Conservation (phyloP, 2,113 vertebrate species). For the Microcebus lehilahytsara region DNA sequence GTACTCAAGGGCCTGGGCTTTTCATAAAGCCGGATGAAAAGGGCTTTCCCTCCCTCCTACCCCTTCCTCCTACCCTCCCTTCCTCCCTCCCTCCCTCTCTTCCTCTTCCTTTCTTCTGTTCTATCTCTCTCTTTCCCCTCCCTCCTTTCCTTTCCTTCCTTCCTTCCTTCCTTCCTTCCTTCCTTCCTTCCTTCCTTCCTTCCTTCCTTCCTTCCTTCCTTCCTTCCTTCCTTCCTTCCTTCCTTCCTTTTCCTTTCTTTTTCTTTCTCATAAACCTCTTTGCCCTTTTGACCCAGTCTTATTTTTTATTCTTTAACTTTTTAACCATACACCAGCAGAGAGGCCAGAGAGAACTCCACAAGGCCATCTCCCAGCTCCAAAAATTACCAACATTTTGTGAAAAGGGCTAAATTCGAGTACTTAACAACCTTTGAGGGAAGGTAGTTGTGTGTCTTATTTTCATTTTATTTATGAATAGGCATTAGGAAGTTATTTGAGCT, state of each 20-base stretch:
- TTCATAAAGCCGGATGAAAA: neutral
- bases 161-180: neutral
- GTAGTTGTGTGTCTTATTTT: neutral
- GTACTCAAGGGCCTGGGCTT: neutral
- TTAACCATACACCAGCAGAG: neutral
- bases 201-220: too few species aligned
- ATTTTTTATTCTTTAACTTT: neutral
- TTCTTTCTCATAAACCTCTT: neutral
- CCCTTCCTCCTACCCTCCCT: fast-evolving
- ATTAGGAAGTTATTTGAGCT: neutral
- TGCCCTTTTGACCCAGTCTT: neutral
- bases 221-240: too few species aligned
- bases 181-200: too few species aligned
- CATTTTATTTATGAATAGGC: neutral
- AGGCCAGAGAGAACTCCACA: neutral
- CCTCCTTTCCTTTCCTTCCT: neutral
- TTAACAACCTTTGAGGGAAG: neutral
- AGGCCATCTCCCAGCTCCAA: neutral
- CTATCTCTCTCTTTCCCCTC: neutral
- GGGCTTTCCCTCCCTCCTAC: neutral
- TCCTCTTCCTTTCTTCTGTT: neutral
- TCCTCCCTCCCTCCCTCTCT: too few species aligned
- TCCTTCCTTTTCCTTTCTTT: neutral
- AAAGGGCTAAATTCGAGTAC: neutral
- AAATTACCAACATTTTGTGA: neutral